Base-by-base conservation (phyloP, 2,888 invertebrate genomes). In the Drosophila tripunctata region DNA sequence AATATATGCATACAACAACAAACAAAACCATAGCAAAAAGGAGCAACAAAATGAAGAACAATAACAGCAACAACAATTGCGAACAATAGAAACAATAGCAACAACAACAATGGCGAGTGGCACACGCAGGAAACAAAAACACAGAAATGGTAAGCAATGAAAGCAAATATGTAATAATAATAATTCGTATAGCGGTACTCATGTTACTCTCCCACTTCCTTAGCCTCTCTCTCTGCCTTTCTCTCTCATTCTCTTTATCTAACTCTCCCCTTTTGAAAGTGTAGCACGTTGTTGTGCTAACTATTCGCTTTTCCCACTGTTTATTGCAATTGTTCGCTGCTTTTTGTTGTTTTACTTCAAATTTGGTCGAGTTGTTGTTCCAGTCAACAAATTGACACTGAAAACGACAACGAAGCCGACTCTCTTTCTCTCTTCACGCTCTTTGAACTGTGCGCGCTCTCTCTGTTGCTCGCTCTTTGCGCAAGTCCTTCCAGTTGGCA, bases 151-250 rank as follows among this genome's bases (percentile, higher is more conserved):
- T 56, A 56, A 56, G 58, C 74, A 67, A 69, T 67, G 65, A 75
- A 75, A 68, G 61, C 67, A 75, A 76, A 81, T 78, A 51, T 40
- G 51, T 38, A 74, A 64, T 71, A 67, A 78, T 78, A 81, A 84
- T 84, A 78, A 77, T 84, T 78, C 79, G 52, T 64, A 75, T 15
- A 51, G 38, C 72, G 63, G 38, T 75, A 75, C 61, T 66, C 68
- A 72, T 65, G 54, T 15, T 43, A 14, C 27, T 27, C 22, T 41
- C 17, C 44, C 2, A 0, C 5, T 0, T 1, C n/a, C 19, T n/a
- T n/a, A n/a, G n/a, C n/a, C n/a, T n/a, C n/a, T n/a, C n/a, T n/a
- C n/a, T n/a, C n/a, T n/a, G n/a, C 15, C 14, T 8, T 24, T 21
- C 43, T 19, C 52, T 17, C 27, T 10, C 6, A 17, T 10, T n/a